Evolutionary conservation across 2,888 invertebrate genomes (phyloP).

Genomic region (Hofmannophila pseudospretella): DNA sequence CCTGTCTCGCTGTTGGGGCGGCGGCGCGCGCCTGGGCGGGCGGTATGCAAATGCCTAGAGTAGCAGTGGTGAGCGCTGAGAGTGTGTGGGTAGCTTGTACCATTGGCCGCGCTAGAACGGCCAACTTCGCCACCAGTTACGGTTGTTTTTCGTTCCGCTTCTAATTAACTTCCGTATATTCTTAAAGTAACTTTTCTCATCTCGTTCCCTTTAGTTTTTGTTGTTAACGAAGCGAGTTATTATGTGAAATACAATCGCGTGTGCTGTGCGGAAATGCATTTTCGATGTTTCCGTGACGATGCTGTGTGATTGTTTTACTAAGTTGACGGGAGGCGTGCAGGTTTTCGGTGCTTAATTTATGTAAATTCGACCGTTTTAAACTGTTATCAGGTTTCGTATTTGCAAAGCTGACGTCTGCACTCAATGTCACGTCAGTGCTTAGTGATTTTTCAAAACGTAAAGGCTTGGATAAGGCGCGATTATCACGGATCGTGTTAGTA

Average conservation of each 20-base stretch:
- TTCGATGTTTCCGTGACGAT: slow-evolving; percentile 33
- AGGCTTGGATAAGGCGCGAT: slow-evolving; percentile 46
- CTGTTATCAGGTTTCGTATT: slow-evolving; percentile 38
- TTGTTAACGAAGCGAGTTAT: slow-evolving; percentile 48
- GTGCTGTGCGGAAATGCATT: slow-evolving; percentile 60
- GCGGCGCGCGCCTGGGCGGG: slow-evolving; percentile 76
- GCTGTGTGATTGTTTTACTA: slow-evolving; percentile 53
- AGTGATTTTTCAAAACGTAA: slow-evolving; percentile 52
- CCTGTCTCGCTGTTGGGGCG: slow-evolving; percentile 67
- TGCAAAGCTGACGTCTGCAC: slow-evolving; percentile 40
- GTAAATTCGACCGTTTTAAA: slow-evolving; percentile 44
- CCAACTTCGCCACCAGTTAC: slow-evolving; percentile 78
- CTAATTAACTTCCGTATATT: slow-evolving; percentile 78
- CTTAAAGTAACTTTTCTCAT: slow-evolving; percentile 77
- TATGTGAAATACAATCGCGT: slow-evolving; percentile 64
- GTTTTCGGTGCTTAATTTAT: slow-evolving; percentile 44
- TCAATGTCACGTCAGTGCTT: slow-evolving; percentile 58
- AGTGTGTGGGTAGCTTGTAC: slow-evolving; percentile 71
- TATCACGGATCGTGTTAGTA: slow-evolving; percentile 49
- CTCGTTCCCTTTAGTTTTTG: slow-evolving; percentile 59
- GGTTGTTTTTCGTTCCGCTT: slow-evolving; percentile 78
- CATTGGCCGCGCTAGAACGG: slow-evolving; percentile 77
- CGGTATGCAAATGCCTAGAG: slow-evolving; percentile 77
- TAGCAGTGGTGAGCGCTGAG: slow-evolving; percentile 56
- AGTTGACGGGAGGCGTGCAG: slow-evolving; percentile 35